A percentile compares a stretch with the other conserved stretches of the same genome.
These are phyloP conservation scores for Cyrtonyx montezumae DNA, from an alignment of 2,113 vertebrate species.

Conservation along the genomic window DNA sequence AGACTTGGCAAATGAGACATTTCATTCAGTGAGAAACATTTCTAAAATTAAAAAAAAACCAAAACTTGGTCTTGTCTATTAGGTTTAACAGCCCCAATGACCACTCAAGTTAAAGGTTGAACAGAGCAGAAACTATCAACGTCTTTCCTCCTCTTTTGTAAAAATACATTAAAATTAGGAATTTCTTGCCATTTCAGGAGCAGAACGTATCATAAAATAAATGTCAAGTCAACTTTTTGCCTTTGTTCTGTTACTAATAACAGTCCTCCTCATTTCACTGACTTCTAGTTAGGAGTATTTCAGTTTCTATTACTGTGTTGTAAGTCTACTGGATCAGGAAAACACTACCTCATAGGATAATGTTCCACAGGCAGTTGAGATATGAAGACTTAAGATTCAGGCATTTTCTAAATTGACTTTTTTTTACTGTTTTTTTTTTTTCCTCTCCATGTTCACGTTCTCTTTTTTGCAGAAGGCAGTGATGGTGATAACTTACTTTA, in stretches of 20 bases:
- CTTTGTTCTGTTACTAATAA: neutral
- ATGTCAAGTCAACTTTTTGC: neutral
- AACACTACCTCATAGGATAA: neutral
- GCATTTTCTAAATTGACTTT: neutral
- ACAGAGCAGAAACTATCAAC: neutral
- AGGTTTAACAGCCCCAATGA: neutral
- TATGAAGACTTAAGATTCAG: neutral
- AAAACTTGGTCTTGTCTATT: neutral
- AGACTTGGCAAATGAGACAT: neutral
- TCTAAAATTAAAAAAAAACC: neutral
- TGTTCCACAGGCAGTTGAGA: neutral
- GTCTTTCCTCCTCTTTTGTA: neutral
- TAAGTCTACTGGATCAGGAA: neutral
- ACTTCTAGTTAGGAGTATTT: neutral
- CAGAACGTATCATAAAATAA: neutral
- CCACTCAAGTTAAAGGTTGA: neutral
- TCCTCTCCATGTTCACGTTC: neutral
- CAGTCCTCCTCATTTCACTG: neutral
- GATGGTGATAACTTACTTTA: neutral
- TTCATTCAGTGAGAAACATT: neutral
- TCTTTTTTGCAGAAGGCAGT: neutral
- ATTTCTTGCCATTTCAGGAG: neutral
- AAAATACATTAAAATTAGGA: neutral
- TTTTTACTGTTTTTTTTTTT: neutral
- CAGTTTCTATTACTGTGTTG: neutral